Conservation (phyloP, 2,113 vertebrate species). For the Rallus limicola region DNA sequence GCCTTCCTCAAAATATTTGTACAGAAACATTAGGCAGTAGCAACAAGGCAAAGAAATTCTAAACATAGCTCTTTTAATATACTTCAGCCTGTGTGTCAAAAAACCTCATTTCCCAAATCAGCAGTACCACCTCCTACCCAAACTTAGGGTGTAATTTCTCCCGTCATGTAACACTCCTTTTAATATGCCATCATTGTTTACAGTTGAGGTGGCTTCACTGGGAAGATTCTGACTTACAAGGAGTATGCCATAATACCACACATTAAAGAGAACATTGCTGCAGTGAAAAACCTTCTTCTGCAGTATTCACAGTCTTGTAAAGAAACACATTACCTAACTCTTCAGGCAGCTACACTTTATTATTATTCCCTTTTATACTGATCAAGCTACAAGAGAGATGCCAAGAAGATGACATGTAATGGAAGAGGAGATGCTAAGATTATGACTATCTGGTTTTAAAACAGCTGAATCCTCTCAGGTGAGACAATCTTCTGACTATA, state of each 20-base stretch:
- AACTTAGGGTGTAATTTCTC: background rate
- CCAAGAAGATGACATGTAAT: background rate
- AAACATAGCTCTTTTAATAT: background rate
- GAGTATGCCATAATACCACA: background rate
- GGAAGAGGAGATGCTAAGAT: background rate
- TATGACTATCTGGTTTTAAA: background rate
- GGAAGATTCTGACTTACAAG: background rate
- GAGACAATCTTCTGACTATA: background rate
- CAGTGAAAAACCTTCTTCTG: background rate
- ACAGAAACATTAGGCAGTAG: background rate
- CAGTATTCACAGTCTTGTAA: background rate
- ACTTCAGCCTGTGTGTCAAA: background rate
- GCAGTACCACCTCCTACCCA: background rate
- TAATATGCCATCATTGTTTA: background rate
- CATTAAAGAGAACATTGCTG: background rate
- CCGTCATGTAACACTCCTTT: background rate
- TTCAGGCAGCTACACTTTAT: background rate
- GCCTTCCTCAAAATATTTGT: background rate
- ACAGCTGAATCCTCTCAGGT: background rate
- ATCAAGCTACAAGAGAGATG: background rate
- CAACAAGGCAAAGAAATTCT: background rate
- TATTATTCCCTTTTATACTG: background rate
- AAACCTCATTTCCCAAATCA: background rate
- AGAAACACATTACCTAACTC: background rate
- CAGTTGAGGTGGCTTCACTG: background rate